Percentiles rank a stretch among this genome's conserved stretches.
Evolutionary conservation across 2,888 invertebrate genomes (phyloP).

Genomic region (Ellobium chinense): DNA sequence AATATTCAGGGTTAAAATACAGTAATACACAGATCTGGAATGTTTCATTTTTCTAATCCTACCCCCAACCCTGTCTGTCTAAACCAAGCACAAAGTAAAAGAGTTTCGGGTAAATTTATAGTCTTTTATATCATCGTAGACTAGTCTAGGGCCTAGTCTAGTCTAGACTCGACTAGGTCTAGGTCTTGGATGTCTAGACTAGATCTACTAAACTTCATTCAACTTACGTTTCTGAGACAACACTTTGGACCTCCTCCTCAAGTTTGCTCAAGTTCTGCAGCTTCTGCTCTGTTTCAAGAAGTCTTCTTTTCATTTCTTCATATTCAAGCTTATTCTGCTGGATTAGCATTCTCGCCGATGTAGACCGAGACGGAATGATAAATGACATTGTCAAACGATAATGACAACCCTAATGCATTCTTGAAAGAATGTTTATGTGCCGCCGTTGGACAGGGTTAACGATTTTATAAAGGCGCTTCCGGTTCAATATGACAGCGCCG

Average conservation of each 20-base stretch:
- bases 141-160: no score
- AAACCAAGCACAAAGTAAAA: no score
- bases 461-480: neutral
- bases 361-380: neutral
- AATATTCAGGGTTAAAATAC: no score
- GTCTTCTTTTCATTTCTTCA: constrained; percentile 65
- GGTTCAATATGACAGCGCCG: neutral
- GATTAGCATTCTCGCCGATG: neutral
- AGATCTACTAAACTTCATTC: no score
- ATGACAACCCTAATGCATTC: neutral
- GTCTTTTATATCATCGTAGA: no score
- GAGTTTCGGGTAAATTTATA: no score
- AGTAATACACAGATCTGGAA: no score
- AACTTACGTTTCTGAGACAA: constrained; percentile 27
- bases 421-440: neutral
- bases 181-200: no score
- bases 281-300: constrained; percentile 68
- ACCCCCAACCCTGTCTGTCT: no score
- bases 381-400: constrained; percentile 25
- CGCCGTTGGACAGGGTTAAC: neutral
- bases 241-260: constrained; percentile 45
- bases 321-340: constrained; percentile 37
- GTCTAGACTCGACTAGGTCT: no score
- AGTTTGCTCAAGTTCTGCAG: constrained; percentile 62
- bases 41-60: no score